Percentiles rank a stretch among this genome's conserved stretches.
These are phyloP conservation scores for Tryphoninae sp. DNA, from an alignment of 2,888 invertebrate genomes.

Conservation along the genomic window DNA sequence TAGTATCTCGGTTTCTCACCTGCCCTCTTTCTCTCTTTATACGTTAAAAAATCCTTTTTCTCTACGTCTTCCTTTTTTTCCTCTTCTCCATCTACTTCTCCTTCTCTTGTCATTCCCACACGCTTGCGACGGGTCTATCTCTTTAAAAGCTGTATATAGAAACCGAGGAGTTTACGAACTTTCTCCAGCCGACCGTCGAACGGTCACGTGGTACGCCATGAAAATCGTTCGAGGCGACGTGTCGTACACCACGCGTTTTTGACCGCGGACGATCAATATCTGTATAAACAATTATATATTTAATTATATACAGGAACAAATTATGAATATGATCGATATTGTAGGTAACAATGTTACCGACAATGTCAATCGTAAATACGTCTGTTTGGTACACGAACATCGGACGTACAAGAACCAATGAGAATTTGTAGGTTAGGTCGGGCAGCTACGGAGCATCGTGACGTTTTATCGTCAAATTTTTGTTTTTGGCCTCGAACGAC, in stretches of 20 bases:
- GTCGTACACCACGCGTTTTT: background rate
- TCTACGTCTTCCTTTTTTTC: constrained; percentile 25
- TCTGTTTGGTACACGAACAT: too few species aligned
- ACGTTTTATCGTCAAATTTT: too few species aligned
- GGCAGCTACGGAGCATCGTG: too few species aligned
- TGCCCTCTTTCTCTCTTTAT: constrained; percentile 17
- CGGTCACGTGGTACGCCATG: constrained; percentile 67
- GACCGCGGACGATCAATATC: background rate
- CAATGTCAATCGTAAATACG: too few species aligned
- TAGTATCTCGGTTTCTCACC: constrained; percentile 4
- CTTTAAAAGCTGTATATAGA: constrained; percentile 58
- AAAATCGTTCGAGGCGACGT: constrained; percentile 57
- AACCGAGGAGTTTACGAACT: constrained; percentile 69
- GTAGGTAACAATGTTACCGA: too few species aligned
- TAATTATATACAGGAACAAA: background rate
- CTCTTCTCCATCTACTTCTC: background rate
- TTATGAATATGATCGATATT: background rate
- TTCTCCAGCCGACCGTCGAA: constrained; percentile 67
- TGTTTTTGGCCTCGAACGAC: background rate
- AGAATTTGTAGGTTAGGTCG: too few species aligned
- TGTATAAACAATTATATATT: background rate
- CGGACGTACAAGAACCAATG: too few species aligned
- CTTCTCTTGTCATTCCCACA: background rate
- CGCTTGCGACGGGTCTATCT: background rate
- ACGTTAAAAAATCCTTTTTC: constrained; percentile 6